These are phyloP conservation scores for Andinoacara biseriatus DNA, from an alignment of 2,113 vertebrate species.

Conservation along the genomic window DNA sequence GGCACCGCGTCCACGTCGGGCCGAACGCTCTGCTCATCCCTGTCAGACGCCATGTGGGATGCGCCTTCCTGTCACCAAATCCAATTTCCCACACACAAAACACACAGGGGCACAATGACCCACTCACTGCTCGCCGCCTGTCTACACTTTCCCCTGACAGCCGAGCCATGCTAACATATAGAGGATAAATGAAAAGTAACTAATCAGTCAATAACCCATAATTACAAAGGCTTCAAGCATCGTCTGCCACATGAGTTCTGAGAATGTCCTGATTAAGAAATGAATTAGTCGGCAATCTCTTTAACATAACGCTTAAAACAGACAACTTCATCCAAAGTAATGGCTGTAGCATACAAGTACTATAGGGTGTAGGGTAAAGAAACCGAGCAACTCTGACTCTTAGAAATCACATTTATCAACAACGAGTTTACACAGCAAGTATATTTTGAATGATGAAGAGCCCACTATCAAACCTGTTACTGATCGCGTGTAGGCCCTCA, in stretches of 20 bases:
- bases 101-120: slow-evolving; percentile 57
- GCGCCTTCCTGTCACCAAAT: slow-evolving; percentile 70
- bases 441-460: background rate
- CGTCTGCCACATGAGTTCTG: slow-evolving; percentile 21
- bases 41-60: slow-evolving; percentile 74
- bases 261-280: slow-evolving; percentile 3
- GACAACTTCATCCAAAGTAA: background rate
- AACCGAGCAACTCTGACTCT: background rate
- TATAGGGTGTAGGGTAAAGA: too few relatives aligned
- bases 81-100: slow-evolving; percentile 65
- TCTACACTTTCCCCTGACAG: slow-evolving; percentile 59
- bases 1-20: slow-evolving; percentile 39
- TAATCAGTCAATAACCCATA: slow-evolving; percentile 69
- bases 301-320: background rate
- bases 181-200: slow-evolving; percentile 72
- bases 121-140: slow-evolving; percentile 40
- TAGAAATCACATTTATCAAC: background rate
- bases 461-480: background rate
- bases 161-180: slow-evolving; percentile 61
- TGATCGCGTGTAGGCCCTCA: background rate
- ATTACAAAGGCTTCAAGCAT: slow-evolving; percentile 61
- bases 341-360: too few relatives aligned
- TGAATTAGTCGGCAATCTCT: background rate
- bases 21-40: slow-evolving; percentile 47
- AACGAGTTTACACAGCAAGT: background rate